Evolutionary conservation across 2,888 invertebrate species (phyloP).

Genomic region (Spisula subtruncata): DNA sequence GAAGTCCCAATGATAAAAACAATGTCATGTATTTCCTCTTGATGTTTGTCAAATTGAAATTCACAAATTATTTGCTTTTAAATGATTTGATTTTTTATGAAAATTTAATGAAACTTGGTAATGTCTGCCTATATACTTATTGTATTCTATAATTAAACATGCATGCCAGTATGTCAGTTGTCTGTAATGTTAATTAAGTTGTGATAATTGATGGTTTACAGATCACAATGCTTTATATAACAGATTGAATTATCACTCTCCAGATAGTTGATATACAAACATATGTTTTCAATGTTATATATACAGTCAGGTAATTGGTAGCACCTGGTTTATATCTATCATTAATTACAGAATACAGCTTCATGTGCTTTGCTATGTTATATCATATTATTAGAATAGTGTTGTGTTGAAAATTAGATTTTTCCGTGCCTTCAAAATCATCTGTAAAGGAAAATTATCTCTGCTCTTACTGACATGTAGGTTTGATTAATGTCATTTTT

Average conservation of each 20-base stretch:
- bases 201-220: constrained; percentile 12
- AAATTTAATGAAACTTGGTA: too few species aligned
- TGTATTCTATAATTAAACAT: too few species aligned
- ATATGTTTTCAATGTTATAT: constrained; percentile 25
- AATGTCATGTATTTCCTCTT: too few species aligned
- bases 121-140: too few species aligned
- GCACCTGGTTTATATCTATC: constrained; percentile 17
- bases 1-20: too few species aligned
- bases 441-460: not conserved
- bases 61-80: too few species aligned
- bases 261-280: constrained; percentile 9
- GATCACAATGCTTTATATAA: constrained; percentile 9
- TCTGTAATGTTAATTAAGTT: not conserved
- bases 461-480: too few species aligned
- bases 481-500: not conserved
- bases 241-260: not conserved
- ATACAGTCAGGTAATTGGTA: constrained; percentile 10
- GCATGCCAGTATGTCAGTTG: not conserved
- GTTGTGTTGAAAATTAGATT: too few species aligned
- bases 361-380: not conserved
- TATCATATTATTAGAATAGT: not conserved
- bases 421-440: too few species aligned
- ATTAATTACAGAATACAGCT: not conserved
- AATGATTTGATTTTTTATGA: too few species aligned
- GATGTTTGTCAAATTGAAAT: too few species aligned